Evolutionary conservation across 2,797 vertebrate species (phyloP), one percentile per base, ranked within the genome.

Genomic region (Macropodus opercularis): DNA sequence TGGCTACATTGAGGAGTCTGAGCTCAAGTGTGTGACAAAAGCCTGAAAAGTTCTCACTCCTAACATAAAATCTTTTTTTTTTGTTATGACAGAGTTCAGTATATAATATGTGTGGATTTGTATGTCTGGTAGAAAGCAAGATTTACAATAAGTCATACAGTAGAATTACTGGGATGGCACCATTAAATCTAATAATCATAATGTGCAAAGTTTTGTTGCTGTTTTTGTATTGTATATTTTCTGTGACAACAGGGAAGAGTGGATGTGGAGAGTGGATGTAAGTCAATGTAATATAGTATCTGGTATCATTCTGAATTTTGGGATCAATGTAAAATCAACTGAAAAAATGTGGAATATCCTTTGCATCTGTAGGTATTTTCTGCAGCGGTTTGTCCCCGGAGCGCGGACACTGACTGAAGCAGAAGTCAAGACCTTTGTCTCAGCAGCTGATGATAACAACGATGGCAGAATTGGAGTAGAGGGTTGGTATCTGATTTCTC

Each of bases 391-490:
- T 77, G 84, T 93, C 47, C 85, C 92, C 0, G 91, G 91, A 36
- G 95, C 96, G 4, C 91, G 97, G 70, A 91, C 92, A 63, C 84
- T 99, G 89, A 96, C 93, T 0, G 68, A 89, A 15, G 92, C 93
- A 68, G 97, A 99, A 89, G 93, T 94, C 71, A 96, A 94, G 87
- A 91, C 85, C 46, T 92, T 99, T 72, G 69, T 99, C 84, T 91
- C 92, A 43, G 93, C 93, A 35, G 95, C 92, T 26, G 98, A 98
- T 75, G 94, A 94, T 1, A 92, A 99, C 8, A 93, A 92, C 18
- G 97, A 98, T 14, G 98, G 96, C 26, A 95, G 81, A 90, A 96
- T 99, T 36, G 97, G 97, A 84, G 94, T 80, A 56, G 94, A 97
- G 0, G 96, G 98, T 99, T 54, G 51, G 87, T 87, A 22, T 77